phyloP scores from a whole-genome alignment of 2,888 invertebrate species.

The Steinernema carpocapsae region DNA sequence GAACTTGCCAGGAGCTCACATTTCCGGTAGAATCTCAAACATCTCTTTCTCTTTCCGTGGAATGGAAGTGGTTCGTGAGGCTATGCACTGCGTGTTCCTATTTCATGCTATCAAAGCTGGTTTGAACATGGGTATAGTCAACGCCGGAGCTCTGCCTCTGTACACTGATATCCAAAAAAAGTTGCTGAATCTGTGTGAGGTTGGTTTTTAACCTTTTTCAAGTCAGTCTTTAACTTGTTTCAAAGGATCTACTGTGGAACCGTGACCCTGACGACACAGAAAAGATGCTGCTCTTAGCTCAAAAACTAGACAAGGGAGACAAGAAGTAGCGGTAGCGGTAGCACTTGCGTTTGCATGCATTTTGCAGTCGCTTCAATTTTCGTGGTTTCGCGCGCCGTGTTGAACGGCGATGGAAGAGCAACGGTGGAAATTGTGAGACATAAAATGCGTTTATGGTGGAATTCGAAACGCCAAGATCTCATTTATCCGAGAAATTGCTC shows the following conservation, averaged over 20 bases:
- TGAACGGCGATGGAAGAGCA: too few relatives aligned
- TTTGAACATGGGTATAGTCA: conserved; percentile 75
- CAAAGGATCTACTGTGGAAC: conserved; percentile 73
- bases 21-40: conserved; percentile 75
- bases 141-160: conserved; percentile 74
- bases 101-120: conserved; percentile 75
- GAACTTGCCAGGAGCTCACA: conserved; percentile 71
- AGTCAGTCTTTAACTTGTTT: conserved; percentile 44
- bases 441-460: too few relatives aligned
- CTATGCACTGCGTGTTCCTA: conserved; percentile 75
- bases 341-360: too few relatives aligned
- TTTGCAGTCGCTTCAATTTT: too few relatives aligned
- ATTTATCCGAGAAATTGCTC: too few relatives aligned
- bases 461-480: too few relatives aligned
- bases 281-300: conserved; percentile 69
- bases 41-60: conserved; percentile 75
- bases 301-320: conserved; percentile 56
- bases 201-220: too few relatives aligned
- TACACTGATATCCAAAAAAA: conserved; percentile 73
- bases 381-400: too few relatives aligned
- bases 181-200: conserved; percentile 70
- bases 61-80: conserved; percentile 73
- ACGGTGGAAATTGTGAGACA: too few relatives aligned
- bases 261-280: conserved; percentile 72
- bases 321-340: too few relatives aligned